phyloP scores from a whole-genome alignment of 2,113 vertebrate genomes.

The Anhinga rufa region DNA sequence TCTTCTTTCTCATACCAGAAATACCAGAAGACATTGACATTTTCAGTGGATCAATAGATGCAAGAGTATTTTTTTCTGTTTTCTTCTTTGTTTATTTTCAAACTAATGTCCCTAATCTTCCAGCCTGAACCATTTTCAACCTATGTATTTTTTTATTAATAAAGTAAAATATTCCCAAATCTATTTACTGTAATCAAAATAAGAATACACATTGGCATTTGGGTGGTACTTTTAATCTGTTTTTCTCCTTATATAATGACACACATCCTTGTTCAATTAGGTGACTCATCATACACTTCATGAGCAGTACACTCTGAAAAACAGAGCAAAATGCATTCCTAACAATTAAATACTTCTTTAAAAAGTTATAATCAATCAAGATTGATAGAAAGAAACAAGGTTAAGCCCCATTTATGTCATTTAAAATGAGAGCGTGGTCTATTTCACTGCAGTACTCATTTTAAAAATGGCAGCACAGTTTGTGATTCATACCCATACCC shows the following conservation, averaged over 20 bases:
- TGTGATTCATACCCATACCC: conserved; percentile 38
- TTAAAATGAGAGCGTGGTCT: conserved; percentile 25
- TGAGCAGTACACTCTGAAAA: conserved; percentile 20
- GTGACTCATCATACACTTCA: conserved; percentile 63
- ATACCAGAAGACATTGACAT: background rate
- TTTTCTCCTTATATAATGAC: conserved; percentile 58
- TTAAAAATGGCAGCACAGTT: background rate
- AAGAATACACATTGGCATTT: conserved; percentile 1
- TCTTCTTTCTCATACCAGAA: background rate
- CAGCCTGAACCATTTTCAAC: background rate
- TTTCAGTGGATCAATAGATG: background rate
- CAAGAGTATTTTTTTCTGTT: background rate
- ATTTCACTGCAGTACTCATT: background rate
- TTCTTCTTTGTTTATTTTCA: background rate
- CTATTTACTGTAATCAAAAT: conserved; percentile 20
- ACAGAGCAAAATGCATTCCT: conserved; percentile 34
- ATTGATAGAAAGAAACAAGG: conserved; percentile 33
- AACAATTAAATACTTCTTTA: conserved; percentile 50
- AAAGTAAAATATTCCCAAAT: background rate
- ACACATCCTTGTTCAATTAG: conserved; percentile 57
- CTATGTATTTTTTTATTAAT: background rate
- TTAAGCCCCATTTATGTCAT: conserved; percentile 1
- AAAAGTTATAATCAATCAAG: conserved; percentile 27
- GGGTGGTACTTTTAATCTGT: conserved; percentile 32
- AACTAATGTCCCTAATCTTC: background rate